Evolutionary conservation across 2,113 vertebrate species (phyloP).

Genomic region (Austrofundulus limnaeus): DNA sequence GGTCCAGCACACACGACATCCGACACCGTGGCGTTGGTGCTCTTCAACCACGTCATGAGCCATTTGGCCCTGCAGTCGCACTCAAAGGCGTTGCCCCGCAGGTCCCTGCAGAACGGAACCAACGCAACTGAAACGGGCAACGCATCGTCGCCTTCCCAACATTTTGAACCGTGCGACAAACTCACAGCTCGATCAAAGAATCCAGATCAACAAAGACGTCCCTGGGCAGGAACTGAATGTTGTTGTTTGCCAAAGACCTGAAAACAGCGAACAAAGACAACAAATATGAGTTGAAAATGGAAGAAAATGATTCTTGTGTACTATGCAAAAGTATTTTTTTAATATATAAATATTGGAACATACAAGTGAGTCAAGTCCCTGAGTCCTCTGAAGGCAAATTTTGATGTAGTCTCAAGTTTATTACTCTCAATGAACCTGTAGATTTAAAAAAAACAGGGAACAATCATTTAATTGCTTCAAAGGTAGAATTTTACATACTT

Average conservation of each 20-base stretch:
- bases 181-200: constrained; percentile 97
- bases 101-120: constrained; percentile 80
- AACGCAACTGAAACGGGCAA: constrained; percentile 5
- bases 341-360: constrained; percentile 57
- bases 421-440: constrained; percentile 96
- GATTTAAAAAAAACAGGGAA: constrained; percentile 16
- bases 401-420: constrained; percentile 91
- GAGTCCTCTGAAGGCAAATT: constrained; percentile 93
- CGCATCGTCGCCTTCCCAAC: background rate
- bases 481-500: no score
- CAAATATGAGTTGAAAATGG: background rate
- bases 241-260: constrained; percentile 97
- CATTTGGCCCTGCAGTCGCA: constrained; percentile 98
- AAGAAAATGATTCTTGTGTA: background rate
- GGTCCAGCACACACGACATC: constrained; percentile 91
- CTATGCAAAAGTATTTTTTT: background rate
- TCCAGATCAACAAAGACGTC: constrained; percentile 93
- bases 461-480: background rate
- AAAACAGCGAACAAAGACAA: constrained; percentile 40
- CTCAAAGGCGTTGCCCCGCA: constrained; percentile 95
- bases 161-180: constrained; percentile 35
- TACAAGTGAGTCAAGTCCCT: constrained; percentile 96
- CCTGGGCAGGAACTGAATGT: constrained; percentile 90
- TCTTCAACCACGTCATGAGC: constrained; percentile 95
- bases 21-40: constrained; percentile 95